Percentiles rank a stretch among this genome's conserved stretches.
Evolutionary conservation across 2,888 invertebrate genomes (phyloP).

Genomic region (Arge pagana): DNA sequence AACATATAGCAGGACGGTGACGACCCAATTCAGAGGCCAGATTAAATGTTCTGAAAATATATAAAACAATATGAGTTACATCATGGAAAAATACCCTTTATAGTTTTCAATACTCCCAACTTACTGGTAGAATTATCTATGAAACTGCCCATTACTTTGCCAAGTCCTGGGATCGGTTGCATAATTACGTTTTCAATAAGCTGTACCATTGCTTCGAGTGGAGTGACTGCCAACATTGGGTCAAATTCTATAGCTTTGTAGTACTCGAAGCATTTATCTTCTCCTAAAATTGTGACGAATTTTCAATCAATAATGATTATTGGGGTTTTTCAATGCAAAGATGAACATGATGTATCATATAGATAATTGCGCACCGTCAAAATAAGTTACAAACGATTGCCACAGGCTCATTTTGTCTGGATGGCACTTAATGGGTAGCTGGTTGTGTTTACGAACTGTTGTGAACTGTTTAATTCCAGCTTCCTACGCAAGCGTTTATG

Average conservation of each 20-base stretch:
- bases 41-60: conserved; percentile 35
- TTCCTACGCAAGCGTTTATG: too few relatives aligned
- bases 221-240: conserved; percentile 45
- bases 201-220: conserved; percentile 42
- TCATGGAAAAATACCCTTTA: background rate
- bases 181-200: conserved; percentile 37
- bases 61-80: conserved; percentile 3
- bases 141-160: conserved; percentile 36
- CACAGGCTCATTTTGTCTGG: conserved; percentile 38
- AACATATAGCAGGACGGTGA: conserved; percentile 28
- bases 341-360: background rate
- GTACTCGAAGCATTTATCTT: conserved; percentile 44
- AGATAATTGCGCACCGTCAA: conserved; percentile 32
- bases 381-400: conserved; percentile 28
- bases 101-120: background rate
- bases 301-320: background rate
- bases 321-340: too few relatives aligned
- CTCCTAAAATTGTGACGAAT: conserved; percentile 27
- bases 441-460: conserved; percentile 34
- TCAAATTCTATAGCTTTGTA: conserved; percentile 41
- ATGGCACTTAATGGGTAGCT: conserved; percentile 43
- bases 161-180: conserved; percentile 38
- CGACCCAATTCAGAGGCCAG: conserved; percentile 23
- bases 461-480: conserved; percentile 41
- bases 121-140: conserved; percentile 43